A percentile compares a stretch with the other conserved stretches of the same genome.
Conservation (phyloP, 1,140 invertebrate genomes). For the Harpegnathos saltator region DNA sequence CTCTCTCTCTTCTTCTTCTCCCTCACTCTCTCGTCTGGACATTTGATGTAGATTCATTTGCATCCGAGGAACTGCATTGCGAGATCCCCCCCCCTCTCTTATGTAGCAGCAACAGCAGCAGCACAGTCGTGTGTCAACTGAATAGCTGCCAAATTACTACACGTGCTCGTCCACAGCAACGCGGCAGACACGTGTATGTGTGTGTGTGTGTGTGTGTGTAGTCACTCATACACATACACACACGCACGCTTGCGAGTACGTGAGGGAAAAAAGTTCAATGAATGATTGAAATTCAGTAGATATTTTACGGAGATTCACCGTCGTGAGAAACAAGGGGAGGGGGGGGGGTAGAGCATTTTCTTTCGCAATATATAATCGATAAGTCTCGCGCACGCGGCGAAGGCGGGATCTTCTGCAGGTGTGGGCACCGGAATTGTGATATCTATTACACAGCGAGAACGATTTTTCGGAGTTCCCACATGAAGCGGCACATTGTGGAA, state of each 20-base stretch:
- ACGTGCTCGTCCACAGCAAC: not conserved
- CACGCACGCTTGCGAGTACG: not conserved
- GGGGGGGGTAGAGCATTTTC: too few relatives aligned
- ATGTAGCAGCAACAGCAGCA: not conserved
- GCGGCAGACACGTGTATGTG: not conserved
- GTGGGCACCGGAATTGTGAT: not conserved
- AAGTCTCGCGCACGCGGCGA: not conserved
- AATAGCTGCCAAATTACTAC: conserved; percentile 29
- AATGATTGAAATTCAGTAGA: conserved; percentile 24
- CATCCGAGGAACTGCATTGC: conserved; percentile 1
- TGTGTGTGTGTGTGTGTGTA: too few relatives aligned
- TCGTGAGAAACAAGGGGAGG: not conserved
- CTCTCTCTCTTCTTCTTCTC: too few relatives aligned
- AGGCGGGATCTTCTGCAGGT: not conserved
- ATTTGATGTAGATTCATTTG: conserved; percentile 46
- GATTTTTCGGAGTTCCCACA: conserved; percentile 42
- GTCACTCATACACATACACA: too few relatives aligned
- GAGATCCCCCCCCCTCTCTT: not conserved
- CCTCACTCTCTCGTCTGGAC: not conserved
- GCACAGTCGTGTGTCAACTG: not conserved
- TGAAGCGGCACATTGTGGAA: not conserved
- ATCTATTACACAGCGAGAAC: conserved; percentile 44
- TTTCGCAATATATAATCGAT: conserved; percentile 37
- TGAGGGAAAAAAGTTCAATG: not conserved
- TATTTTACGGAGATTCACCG: conserved; percentile 10